These are phyloP conservation scores for Forficula auricularia DNA, from an alignment of 1,140 invertebrate genomes.

Conservation along the genomic window DNA sequence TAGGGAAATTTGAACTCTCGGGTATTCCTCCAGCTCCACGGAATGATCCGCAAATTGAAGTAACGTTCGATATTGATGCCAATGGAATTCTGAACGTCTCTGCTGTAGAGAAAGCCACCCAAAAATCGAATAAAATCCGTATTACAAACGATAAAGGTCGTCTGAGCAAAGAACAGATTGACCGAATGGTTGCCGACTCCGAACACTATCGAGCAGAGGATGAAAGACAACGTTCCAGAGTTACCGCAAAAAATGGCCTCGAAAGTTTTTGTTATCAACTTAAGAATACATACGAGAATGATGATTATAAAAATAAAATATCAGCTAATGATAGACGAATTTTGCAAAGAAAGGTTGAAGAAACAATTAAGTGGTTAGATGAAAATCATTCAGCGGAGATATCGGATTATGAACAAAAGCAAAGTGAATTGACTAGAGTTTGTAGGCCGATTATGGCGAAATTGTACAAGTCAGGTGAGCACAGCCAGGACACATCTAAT, in stretches of 20 bases:
- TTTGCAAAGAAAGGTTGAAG: too few species aligned
- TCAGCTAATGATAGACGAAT: too few species aligned
- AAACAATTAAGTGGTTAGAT: neutral
- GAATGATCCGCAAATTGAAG: conserved; percentile 41
- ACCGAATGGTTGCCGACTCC: conserved; percentile 72
- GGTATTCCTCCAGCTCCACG: conserved; percentile 53
- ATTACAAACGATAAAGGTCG: conserved; percentile 89
- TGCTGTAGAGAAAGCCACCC: conserved; percentile 59
- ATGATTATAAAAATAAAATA: too few species aligned
- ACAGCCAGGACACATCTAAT: neutral
- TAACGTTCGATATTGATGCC: conserved; percentile 61
- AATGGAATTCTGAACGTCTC: conserved; percentile 67
- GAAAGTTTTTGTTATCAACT: conserved; percentile 42
- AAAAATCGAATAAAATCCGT: conserved; percentile 56
- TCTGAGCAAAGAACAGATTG: conserved; percentile 77
- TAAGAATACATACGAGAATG: too few species aligned
- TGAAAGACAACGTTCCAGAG: conserved; percentile 41
- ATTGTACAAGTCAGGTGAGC: neutral
- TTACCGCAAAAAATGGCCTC: conserved; percentile 58
- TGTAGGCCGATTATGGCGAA: neutral
- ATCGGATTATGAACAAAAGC: neutral
- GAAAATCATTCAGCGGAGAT: neutral
- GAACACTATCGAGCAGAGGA: conserved; percentile 51
- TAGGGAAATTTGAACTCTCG: conserved; percentile 59
- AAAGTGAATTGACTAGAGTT: neutral